Base-by-base conservation (phyloP, 2,113 vertebrate species). In the Dromas ardeola region DNA sequence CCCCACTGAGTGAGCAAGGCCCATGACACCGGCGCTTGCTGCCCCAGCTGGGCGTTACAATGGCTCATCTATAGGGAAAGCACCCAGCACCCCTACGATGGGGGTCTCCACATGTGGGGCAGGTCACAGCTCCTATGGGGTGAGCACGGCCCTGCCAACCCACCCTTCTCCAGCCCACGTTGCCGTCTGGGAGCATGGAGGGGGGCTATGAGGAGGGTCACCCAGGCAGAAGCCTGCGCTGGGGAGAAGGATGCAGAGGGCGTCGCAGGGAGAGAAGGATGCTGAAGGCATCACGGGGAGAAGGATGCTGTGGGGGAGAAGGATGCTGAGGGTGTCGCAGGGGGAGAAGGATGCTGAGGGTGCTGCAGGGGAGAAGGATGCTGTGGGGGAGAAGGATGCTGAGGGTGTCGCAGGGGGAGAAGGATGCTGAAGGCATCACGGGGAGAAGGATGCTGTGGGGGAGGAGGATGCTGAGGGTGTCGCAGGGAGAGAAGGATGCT, bases 111-210 rank as follows among this genome's bases (percentile, higher is more conserved):
- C 1, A 3, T 5, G 1, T 18, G 18, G 61, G 47, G 59, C 40
- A 56, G 49, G 32, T 58, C 78, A 42, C 22, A 30, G 40, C 30
- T 88, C 43, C 53, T 32, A 16, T 1, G 0, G 30, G 7, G 23
- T 36, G 16, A 69, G 53, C 26, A n/a, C 0, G 0, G 42, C 53
- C 26, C 58, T 52, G 45, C 56, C 56, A 59, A 52, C 6, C 70
- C 52, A 36, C 25, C 53, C 62, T 90, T 55, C 43, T 45, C n/a
- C 61, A 59, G 30, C 45, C 30, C 52, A 53, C 0, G 0, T 1
- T 23, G 6, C 53, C 2, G 1, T 53, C 32, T 56, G 27, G 21
- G 42, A 17, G 10, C 50, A 73, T 0, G 2, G 4, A 2, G 4
- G 3, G 7, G 34, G 15, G 40, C 15, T 83, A 20, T 40, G 49